Evolutionary conservation across 2,113 vertebrate species (phyloP).

Genomic region (Mirza zaza): DNA sequence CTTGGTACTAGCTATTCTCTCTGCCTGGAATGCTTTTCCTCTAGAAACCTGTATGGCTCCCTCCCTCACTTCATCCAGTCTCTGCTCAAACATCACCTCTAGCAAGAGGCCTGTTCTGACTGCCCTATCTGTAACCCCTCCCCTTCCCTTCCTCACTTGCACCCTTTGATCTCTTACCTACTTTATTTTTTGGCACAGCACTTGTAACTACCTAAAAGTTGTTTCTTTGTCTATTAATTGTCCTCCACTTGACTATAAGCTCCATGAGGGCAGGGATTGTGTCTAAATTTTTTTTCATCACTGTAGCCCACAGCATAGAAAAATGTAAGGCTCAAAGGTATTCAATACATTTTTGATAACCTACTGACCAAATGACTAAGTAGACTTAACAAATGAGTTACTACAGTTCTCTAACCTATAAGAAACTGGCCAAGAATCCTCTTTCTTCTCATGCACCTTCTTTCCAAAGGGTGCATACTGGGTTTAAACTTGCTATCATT

Average conservation of each 20-base stretch:
- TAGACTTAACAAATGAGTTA: not conserved
- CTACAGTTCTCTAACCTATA: not conserved
- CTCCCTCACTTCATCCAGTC: not conserved
- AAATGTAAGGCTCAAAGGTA: not conserved
- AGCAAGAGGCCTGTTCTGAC: not conserved
- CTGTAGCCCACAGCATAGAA: not conserved
- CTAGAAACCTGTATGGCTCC: not conserved
- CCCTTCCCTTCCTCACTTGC: not conserved
- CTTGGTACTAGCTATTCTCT: not conserved
- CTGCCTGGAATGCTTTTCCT: not conserved
- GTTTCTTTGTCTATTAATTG: not conserved
- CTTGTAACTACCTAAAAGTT: not conserved
- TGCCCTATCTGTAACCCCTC: not conserved
- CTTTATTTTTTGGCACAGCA: not conserved
- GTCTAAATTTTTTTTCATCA: not conserved
- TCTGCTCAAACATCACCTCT: not conserved
- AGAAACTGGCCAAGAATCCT: not conserved
- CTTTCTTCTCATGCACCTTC: not conserved
- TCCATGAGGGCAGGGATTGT: not conserved
- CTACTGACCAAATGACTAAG: not conserved
- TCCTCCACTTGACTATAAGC: not conserved
- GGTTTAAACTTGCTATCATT: not conserved
- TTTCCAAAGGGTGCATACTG: not conserved
- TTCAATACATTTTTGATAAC: not conserved
- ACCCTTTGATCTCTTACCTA: not conserved